Conservation (phyloP, 2,113 vertebrate genomes). For the Sminthopsis crassicaudata region DNA sequence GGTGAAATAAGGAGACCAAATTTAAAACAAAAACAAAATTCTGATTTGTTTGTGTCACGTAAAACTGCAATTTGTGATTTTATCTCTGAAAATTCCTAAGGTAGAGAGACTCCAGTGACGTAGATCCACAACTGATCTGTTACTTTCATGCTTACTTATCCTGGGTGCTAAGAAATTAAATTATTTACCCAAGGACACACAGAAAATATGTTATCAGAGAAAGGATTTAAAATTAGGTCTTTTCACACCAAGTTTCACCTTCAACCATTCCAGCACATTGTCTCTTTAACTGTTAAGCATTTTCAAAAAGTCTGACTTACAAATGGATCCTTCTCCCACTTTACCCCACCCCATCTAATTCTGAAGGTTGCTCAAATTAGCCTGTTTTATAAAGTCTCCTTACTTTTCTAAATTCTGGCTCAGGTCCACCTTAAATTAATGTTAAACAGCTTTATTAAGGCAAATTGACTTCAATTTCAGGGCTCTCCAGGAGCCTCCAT, state of each 20-base stretch:
- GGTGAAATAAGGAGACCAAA: background rate
- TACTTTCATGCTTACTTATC: background rate
- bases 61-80: background rate
- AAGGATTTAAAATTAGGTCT: background rate
- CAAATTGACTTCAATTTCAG: conserved; percentile 65
- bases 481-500: conserved; percentile 56
- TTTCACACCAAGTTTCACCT: background rate
- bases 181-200: background rate
- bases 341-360: background rate
- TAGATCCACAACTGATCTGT: background rate
- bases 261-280: background rate
- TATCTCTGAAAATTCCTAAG: background rate
- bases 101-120: background rate
- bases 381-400: conserved; percentile 47
- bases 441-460: conserved; percentile 72
- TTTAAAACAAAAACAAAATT: background rate
- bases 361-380: background rate
- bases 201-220: background rate
- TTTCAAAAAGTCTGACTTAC: background rate
- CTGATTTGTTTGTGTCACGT: background rate
- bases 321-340: accelerated
- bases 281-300: background rate
- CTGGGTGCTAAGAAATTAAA: background rate
- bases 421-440: conserved; percentile 67
- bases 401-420: conserved; percentile 60